Evolutionary conservation across 1,140 invertebrate species (phyloP), one percentile per base, ranked within the genome.

Genomic region (Musca domestica): DNA sequence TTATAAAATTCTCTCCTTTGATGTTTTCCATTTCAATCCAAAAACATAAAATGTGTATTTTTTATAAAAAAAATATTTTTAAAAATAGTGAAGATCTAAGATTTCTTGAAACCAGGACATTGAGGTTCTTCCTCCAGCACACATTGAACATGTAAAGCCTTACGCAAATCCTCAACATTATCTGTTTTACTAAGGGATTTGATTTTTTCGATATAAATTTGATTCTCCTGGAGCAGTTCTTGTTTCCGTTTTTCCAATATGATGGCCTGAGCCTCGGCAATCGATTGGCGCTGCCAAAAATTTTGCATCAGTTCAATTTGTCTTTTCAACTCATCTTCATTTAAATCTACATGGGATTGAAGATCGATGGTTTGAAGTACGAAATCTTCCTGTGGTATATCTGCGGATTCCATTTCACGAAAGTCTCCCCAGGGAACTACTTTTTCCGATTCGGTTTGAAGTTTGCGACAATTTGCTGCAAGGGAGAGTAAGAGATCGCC

Each of bases 1-100:
- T 71, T 81, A 81, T 65, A 81, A 81, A 67, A 78, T 81, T 47
- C 67, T 79, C 3, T 76, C 75, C 15, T 81, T 81, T 61, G 78
- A 81, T 75, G 76, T 81, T n/a, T 76, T 81, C 3, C 77, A 78
- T 67, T 80, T 74, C 54, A 71, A 77, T 72, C 77, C 77, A 1
- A 61, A 49, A 20, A 65, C 2, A 41, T 19, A 19, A 65, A 27
- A 49, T 15, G 4, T 27, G 7, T 5, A 58, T 30, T 58, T n/a
- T n/a, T 9, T 41, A 12, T 41, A 41, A n/a, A n/a, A n/a, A n/a
- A 41, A 41, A n/a, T n/a, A n/a, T n/a, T n/a, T n/a, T n/a, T n/a
- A n/a, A n/a, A n/a, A 41, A 41, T 41, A 41, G 34, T 41, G 34
- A 41, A 41, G 10, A 41, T 9, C 12, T 41, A 41, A 5, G 12